A percentile compares a stretch with the other conserved stretches of the same genome.
Conservation (phyloP, 2,888 invertebrate species). For the Acleris sparsana region DNA sequence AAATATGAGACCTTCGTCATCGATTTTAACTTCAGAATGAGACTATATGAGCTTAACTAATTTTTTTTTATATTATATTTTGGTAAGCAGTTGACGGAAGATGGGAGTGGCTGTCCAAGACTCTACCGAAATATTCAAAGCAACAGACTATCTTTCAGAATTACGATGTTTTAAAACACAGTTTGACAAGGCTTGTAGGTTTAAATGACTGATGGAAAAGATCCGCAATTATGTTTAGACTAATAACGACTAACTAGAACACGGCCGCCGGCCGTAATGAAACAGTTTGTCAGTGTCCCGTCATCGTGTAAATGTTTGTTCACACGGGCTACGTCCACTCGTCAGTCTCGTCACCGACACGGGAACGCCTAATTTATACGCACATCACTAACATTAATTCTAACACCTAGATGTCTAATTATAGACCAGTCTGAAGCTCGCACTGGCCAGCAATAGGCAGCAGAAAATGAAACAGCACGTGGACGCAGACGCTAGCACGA, state of each 20-base stretch:
- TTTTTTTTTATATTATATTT: no score
- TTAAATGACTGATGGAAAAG: background rate
- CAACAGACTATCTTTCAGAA: no score
- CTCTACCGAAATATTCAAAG: no score
- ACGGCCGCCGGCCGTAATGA: constrained; percentile 1
- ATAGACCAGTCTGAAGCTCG: constrained; percentile 20
- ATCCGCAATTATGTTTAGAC: background rate
- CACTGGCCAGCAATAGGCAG: constrained; percentile 8
- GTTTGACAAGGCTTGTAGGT: background rate
- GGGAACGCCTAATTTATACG: constrained; percentile 31
- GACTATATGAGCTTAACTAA: no score
- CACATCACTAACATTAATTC: constrained; percentile 32
- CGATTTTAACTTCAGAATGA: no score
- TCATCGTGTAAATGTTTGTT: constrained; percentile 2
- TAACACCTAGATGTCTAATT: constrained; percentile 26
- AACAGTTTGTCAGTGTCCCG: constrained; percentile 5
- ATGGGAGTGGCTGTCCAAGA: no score
- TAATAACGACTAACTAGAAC: background rate
- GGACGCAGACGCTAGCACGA: background rate
- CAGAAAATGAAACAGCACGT: constrained; percentile 13
- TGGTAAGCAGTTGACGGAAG: no score
- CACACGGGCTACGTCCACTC: background rate
- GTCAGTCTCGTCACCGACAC: constrained; percentile 14
- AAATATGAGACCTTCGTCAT: background rate
- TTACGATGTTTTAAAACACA: no score